Conservation (phyloP, 2,888 invertebrate species). For the Mesochorus sp. region DNA sequence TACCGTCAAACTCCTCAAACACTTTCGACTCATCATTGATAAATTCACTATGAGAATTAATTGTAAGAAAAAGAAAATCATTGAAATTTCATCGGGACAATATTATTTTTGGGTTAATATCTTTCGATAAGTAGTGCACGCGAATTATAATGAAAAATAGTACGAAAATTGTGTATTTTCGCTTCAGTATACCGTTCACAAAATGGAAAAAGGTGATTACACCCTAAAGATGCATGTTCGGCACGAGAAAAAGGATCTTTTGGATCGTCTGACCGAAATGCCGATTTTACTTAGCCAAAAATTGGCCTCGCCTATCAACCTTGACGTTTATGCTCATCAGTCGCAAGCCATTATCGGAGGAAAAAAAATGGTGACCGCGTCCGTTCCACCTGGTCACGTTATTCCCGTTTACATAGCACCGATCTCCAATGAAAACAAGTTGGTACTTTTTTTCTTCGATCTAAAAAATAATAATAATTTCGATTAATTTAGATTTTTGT, state of each 20-base stretch:
- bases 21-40: too few species aligned
- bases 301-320: conserved; percentile 86
- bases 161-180: conserved; percentile 14
- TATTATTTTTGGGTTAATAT: neutral
- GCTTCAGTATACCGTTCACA: conserved; percentile 89
- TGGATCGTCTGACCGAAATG: conserved; percentile 93
- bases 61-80: too few species aligned
- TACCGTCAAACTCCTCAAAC: too few species aligned
- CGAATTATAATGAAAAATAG: too few species aligned
- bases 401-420: conserved; percentile 92
- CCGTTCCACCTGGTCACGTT: conserved; percentile 85
- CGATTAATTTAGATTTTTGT: neutral
- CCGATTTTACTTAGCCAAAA: conserved; percentile 90
- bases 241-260: conserved; percentile 92
- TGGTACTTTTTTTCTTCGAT: conserved; percentile 78
- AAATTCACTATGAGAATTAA: too few species aligned
- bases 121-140: too few species aligned
- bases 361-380: conserved; percentile 88
- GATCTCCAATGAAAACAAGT: conserved; percentile 91
- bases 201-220: conserved; percentile 98
- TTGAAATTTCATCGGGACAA: too few species aligned
- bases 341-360: conserved; percentile 89
- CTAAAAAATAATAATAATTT: neutral
- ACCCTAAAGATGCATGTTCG: conserved; percentile 93
- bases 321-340: conserved; percentile 90